These are phyloP conservation scores for Oophaga pumilio DNA, from an alignment of 2,113 vertebrate species.

Conservation along the genomic window DNA sequence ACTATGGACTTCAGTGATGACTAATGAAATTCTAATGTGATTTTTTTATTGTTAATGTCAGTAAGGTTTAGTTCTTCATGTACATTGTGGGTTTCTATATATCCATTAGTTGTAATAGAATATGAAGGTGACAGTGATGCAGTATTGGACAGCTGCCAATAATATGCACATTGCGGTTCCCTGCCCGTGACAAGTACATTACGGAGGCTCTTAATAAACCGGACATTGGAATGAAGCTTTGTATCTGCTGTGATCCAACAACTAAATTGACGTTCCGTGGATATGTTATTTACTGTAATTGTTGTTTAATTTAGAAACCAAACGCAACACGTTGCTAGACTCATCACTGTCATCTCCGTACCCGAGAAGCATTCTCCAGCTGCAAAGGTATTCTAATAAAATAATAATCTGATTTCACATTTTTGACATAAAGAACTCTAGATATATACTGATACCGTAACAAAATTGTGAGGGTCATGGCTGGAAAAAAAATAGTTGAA, in stretches of 20 bases:
- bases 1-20: background rate
- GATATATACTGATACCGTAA: too few relatives aligned
- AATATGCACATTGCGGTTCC: slow-evolving; percentile 1
- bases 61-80: background rate
- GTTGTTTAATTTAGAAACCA: background rate
- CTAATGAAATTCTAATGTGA: background rate
- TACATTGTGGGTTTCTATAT: background rate
- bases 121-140: slow-evolving; percentile 10
- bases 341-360: background rate
- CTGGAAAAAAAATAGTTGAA: too few relatives aligned
- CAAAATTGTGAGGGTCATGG: too few relatives aligned
- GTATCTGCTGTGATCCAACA: background rate
- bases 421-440: too few relatives aligned
- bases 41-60: background rate
- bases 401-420: too few relatives aligned
- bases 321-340: background rate
- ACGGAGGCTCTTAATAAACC: background rate
- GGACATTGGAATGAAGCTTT: background rate
- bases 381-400: too few relatives aligned
- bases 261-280: background rate
- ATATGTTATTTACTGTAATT: background rate
- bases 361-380: background rate
- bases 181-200: background rate
- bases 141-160: slow-evolving; percentile 12
- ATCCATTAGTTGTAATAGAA: background rate